Evolutionary conservation across 1,140 invertebrate genomes (phyloP), one percentile per base, ranked within the genome.

Genomic region (Formica exsecta): DNA sequence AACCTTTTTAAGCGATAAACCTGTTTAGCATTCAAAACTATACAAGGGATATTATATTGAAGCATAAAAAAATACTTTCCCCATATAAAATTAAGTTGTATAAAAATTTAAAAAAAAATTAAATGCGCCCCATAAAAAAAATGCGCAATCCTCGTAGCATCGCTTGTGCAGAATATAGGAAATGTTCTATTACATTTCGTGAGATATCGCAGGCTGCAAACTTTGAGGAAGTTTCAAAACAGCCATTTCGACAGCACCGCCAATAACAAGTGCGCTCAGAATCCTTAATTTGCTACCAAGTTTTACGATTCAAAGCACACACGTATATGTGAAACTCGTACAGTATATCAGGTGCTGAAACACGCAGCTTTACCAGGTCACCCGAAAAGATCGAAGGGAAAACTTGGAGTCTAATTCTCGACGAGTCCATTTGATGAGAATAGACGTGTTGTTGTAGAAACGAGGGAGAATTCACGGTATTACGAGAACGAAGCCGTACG

Each of bases 401-500:
- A 9, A 44, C 5, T 38, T 8, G 1, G 22, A 11, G 16, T 0
- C 75, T 32, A 38, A 77, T 77, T 65, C 41, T 25, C 76, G 32
- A 68, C 44, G 41, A 57, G n/a, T 54, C 32, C n/a, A 22, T 79
- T 80, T 36, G 76, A 22, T 19, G 48, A 19, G 48, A 9, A 74
- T 29, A 59, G 16, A 73, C 44, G 4, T 8, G 44, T 62, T 83
- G 66, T 70, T 62, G 62, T 59, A 25, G 16, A 61, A 38, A 61
- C 22, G 57, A 8, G 13, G 64, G 54, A 84, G 59, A 76, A 86
- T 32, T 11, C 51, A 11, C 41, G 8, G 19, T 13, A 54, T 54
- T 57, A 44, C 29, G 77, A 51, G 32, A 76, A 76, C 66, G 90
- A 91, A 90, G 87, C 89, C 87, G 13, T 85, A 90, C 48, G 5